Evolutionary conservation across 1,140 invertebrate species (phyloP), one percentile per base, ranked within the genome.

Genomic region (Potamilus streckersoni): DNA sequence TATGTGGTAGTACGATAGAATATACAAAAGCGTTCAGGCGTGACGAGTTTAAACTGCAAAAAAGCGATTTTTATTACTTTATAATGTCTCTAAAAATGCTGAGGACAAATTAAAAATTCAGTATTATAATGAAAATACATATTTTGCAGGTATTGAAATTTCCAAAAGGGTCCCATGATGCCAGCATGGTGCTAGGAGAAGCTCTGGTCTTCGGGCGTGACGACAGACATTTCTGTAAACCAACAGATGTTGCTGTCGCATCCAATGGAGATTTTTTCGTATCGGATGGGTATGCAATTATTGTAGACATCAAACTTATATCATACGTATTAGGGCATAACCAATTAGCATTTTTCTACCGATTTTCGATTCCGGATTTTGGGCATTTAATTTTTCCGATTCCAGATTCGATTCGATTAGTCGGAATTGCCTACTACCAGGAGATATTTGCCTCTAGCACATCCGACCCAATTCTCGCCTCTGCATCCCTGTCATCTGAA

Each of bases 201-300:
- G 91, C 92, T 13, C 95, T 98, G 86, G 91, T 93, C n/a, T 95
- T 96, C 2, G 96, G 96, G 55, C 84, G 74, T 69, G 94, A 96
- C 78, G 89, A 93, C 64, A 88, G 85, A 6, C 94, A 97, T 82
- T 94, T 99, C 68, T 99, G 97, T 89, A 96, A 97, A 91, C 97
- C 97, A 0, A 97, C 97, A 2, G 94, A 96, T 57, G 95, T 98
- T 16, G 97, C 96, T 0, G 93, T 98, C 2, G 93, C 95, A 5
- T 80, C 84, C 15, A 94, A 93, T 23, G 97, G 97, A 23, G 94
- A 97, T 82, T 94, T 98, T 82, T 98, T 97, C 82, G 94, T 99
- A 2, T 95, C 97, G 65, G 97, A 99, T 89, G 97, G 97, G 73
- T 86, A 80, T 65, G 80, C 19, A 31, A n/a, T 12, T 57, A 55